Evolutionary conservation across 2,797 vertebrate species (phyloP).

Genomic region (Artibeus lituratus): DNA sequence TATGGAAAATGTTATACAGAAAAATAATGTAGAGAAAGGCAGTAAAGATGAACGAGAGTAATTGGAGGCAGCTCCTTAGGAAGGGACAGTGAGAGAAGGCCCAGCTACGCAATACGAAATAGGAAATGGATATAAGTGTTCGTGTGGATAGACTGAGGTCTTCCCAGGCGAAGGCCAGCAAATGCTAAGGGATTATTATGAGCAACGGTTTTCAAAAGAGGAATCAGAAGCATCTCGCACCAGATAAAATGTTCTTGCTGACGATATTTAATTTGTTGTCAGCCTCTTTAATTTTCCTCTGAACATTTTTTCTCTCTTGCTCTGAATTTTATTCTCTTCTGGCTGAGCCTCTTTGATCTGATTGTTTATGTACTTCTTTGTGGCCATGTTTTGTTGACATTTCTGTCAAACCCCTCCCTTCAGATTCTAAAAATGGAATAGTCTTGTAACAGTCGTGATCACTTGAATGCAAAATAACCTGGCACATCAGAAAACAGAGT

Average conservation of each 20-base stretch:
- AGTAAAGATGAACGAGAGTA: not conserved
- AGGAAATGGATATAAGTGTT: not conserved
- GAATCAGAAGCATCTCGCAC: constrained; percentile 38
- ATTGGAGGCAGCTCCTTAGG: not conserved
- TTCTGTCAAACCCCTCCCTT: constrained; percentile 63
- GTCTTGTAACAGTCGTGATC: constrained; percentile 56
- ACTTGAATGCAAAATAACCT: constrained; percentile 61
- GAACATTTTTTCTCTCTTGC: constrained; percentile 72
- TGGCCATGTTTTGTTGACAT: constrained; percentile 62
- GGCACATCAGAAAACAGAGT: not conserved
- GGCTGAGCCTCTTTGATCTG: constrained; percentile 81
- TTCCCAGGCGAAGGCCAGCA: not conserved
- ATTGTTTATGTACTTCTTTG: constrained; percentile 70
- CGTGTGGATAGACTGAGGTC: not conserved
- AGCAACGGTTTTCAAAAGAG: not conserved
- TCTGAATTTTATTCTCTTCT: constrained; percentile 77
- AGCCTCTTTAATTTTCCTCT: constrained; percentile 69
- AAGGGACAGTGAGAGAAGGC: not conserved
- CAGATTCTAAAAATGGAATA: constrained; percentile 63
- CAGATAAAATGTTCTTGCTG: constrained; percentile 48
- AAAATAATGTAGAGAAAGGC: not conserved
- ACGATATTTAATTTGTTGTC: constrained; percentile 78
- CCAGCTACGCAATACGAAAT: not conserved
- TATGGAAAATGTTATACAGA: not conserved
- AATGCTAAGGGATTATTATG: not conserved